phyloP scores from a whole-genome alignment of 2,888 invertebrate species.

The Heteropelma amictum region DNA sequence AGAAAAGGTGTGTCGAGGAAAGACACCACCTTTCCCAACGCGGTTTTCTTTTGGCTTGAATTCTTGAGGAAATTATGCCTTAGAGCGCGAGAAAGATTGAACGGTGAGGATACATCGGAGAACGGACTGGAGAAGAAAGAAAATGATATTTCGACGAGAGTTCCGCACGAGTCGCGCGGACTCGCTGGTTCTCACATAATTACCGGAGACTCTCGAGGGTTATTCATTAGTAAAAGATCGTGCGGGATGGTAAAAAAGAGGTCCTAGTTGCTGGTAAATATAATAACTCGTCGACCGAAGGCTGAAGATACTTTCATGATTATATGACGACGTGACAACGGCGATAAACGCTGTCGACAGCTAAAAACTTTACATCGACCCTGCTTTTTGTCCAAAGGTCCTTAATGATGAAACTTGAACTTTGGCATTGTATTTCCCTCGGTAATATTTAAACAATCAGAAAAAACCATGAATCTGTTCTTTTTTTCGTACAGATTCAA shows the following conservation, averaged over 20 bases:
- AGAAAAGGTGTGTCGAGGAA: background rate
- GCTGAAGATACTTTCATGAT: background rate
- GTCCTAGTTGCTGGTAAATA: slow-evolving; percentile 3
- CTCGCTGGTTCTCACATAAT: slow-evolving; percentile 14
- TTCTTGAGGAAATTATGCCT: slow-evolving; percentile 24
- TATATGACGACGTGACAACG: no score
- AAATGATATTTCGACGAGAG: background rate
- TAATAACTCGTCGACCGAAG: slow-evolving; percentile 3
- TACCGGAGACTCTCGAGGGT: slow-evolving; percentile 32
- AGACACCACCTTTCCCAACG: background rate
- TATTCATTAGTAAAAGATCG: slow-evolving; percentile 28
- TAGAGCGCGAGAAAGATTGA: slow-evolving; percentile 35
- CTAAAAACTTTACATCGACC: no score
- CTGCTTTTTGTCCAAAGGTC: no score
- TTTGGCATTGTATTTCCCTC: no score
- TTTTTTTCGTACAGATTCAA: no score
- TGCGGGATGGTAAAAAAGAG: background rate
- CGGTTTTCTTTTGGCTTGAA: slow-evolving; percentile 15
- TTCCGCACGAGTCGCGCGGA: background rate
- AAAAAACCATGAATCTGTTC: no score
- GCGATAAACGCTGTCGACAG: no score
- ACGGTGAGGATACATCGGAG: slow-evolving; percentile 31
- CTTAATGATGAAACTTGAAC: no score
- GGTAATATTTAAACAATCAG: no score
- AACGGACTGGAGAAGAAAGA: background rate